Percentiles rank a stretch among this genome's conserved stretches.
Conservation (phyloP, 2,113 vertebrate species). For the Phalacrocorax carbo region DNA sequence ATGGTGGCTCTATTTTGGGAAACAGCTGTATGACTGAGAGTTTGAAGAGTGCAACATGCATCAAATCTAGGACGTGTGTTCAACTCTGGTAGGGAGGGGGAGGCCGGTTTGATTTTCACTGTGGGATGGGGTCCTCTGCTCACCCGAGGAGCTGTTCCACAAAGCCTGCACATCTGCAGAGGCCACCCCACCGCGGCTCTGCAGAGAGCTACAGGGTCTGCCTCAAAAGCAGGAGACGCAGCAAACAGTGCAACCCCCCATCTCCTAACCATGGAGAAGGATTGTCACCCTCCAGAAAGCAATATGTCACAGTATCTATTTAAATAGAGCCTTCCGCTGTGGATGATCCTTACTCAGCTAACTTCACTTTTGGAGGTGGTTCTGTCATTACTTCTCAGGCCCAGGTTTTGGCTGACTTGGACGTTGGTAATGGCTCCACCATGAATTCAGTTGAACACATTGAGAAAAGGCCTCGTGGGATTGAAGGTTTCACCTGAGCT, state of each 20-base stretch:
- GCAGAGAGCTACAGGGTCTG: background rate
- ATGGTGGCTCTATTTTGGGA: background rate
- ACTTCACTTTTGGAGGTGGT: background rate
- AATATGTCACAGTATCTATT: background rate
- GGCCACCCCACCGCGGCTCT: background rate
- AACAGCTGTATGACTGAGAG: background rate
- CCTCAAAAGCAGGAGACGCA: background rate
- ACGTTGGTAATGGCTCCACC: background rate
- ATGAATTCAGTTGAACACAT: background rate
- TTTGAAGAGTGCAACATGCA: background rate
- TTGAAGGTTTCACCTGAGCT: background rate
- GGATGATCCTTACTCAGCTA: background rate
- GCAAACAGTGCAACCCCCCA: background rate
- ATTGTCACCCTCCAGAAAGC: background rate
- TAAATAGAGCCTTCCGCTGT: background rate
- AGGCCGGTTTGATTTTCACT: background rate
- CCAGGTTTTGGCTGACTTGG: background rate
- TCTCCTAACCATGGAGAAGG: background rate
- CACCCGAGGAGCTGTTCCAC: background rate
- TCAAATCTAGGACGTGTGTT: background rate
- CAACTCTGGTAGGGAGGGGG: background rate
- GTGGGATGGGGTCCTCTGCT: background rate
- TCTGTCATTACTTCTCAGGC: background rate
- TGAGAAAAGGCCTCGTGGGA: background rate
- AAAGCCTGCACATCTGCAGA: background rate